A percentile compares a stretch with the other conserved stretches of the same genome.
Conservation (phyloP, 2,113 vertebrate species). For the Vireo altiloquus region DNA sequence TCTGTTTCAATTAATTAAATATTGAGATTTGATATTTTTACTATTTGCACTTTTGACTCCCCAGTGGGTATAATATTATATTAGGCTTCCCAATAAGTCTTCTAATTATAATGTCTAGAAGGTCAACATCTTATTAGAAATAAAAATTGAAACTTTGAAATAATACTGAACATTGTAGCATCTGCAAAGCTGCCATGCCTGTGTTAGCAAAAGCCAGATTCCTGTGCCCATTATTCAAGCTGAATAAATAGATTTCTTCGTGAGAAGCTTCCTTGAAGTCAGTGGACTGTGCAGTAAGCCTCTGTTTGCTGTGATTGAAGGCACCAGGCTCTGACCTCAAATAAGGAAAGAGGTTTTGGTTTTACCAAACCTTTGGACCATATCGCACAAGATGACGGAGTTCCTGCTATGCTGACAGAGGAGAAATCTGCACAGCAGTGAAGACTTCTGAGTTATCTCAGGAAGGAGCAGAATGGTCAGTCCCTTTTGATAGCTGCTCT, state of each 20-base stretch:
- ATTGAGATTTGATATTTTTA: conserved; percentile 50
- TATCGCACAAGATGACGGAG: not conserved
- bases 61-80: conserved; percentile 76
- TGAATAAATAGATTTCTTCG: conserved; percentile 64
- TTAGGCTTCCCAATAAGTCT: conserved; percentile 75
- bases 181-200: not conserved
- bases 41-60: conserved; percentile 63
- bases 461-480: not conserved
- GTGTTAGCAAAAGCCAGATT: not conserved
- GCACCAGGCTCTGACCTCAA: conserved; percentile 24
- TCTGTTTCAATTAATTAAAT: conserved; percentile 61
- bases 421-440: not conserved
- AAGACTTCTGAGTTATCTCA: not conserved
- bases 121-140: conserved; percentile 82
- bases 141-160: conserved; percentile 70
- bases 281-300: conserved; percentile 29
- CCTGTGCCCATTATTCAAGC: not conserved
- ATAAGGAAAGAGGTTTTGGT: conserved; percentile 39
- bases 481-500: not conserved
- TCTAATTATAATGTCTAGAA: conserved; percentile 82
- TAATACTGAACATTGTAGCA: not conserved
- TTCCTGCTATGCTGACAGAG: not conserved
- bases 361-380: conserved; percentile 36
- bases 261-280: conserved; percentile 52
- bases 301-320: not conserved